phyloP scores from a whole-genome alignment of 1,140 invertebrate species.

The Musca domestica region DNA sequence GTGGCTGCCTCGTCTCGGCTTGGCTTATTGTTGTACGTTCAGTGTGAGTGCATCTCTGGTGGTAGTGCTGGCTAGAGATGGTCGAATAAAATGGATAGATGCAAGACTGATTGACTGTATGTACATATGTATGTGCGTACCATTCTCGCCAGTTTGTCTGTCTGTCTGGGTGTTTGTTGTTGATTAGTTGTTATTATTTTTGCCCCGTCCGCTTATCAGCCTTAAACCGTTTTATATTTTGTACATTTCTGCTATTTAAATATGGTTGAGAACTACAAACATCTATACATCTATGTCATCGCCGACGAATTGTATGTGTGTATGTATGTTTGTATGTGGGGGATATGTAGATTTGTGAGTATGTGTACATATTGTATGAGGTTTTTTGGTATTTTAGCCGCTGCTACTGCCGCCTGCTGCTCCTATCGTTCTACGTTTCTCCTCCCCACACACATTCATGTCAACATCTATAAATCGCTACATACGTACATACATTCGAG shows the following conservation, averaged over 20 bases:
- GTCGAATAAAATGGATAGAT: no score
- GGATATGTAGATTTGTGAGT: no score
- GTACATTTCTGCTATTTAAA: slow-evolving; percentile 19
- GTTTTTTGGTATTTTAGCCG: no score
- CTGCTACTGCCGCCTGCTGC: no score
- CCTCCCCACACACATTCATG: neutral
- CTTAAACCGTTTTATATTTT: slow-evolving; percentile 21
- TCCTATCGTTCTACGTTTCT: no score
- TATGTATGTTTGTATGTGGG: neutral
- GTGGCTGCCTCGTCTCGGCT: no score
- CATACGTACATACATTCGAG: neutral
- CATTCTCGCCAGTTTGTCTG: neutral
- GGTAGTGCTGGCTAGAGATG: no score
- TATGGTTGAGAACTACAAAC: slow-evolving; percentile 9
- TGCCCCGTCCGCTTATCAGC: slow-evolving; percentile 12
- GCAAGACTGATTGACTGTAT: no score
- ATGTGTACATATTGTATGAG: no score
- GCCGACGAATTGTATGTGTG: neutral
- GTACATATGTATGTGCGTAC: no score
- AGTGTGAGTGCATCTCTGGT: no score
- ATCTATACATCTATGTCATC: neutral
- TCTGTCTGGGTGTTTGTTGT: neutral
- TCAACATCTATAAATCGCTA: neutral
- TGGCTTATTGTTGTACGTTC: no score
- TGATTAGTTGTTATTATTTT: slow-evolving; percentile 10